Evolutionary conservation across 2,888 invertebrate species (phyloP).

Genomic region (Epinotia bilunana): DNA sequence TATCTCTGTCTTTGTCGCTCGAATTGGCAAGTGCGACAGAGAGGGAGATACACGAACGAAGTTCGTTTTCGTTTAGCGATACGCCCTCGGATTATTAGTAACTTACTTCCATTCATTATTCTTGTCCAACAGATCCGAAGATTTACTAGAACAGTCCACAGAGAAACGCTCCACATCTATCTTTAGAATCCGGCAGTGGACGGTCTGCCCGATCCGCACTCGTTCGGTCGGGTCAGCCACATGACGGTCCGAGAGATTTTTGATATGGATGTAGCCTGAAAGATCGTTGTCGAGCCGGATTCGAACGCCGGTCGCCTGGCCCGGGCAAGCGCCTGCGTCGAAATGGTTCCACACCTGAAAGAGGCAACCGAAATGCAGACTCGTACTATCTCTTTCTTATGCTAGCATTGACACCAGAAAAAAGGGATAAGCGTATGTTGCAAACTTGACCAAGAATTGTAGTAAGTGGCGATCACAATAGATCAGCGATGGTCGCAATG

Average conservation of each 20-base stretch:
- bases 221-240: slow-evolving; percentile 97
- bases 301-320: slow-evolving; percentile 96
- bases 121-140: slow-evolving; percentile 95
- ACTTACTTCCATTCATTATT: slow-evolving; percentile 93
- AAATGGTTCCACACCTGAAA: slow-evolving; percentile 97
- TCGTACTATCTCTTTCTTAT: neutral
- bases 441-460: no score
- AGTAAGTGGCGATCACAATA: no score
- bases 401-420: neutral
- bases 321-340: slow-evolving; percentile 97
- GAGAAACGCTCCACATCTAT: slow-evolving; percentile 97
- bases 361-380: neutral
- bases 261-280: slow-evolving; percentile 96
- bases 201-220: slow-evolving; percentile 92
- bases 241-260: slow-evolving; percentile 96
- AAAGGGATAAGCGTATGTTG: neutral
- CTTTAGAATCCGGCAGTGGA: slow-evolving; percentile 96
- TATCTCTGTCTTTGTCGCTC: no score
- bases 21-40: no score
- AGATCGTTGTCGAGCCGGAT: slow-evolving; percentile 96
- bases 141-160: slow-evolving; percentile 96
- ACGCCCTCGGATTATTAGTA: neutral
- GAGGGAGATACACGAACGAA: no score
- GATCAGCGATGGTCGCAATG: no score
- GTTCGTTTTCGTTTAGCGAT: no score